Evolutionary conservation across 2,797 vertebrate genomes (phyloP), one percentile per base, ranked within the genome.

Genomic region (Rallus crepitans): DNA sequence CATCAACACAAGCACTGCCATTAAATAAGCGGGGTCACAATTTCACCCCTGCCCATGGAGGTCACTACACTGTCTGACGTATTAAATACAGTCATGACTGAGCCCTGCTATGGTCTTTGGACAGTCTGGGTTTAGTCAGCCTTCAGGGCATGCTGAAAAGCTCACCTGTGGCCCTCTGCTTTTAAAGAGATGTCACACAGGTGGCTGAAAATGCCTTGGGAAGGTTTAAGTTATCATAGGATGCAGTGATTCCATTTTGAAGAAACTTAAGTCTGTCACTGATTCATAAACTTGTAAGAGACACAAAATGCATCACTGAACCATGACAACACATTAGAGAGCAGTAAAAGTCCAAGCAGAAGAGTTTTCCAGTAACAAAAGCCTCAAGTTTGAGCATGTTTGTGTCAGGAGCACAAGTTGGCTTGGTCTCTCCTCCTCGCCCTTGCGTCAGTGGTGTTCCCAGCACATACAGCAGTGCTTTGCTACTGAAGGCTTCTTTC

Each of bases 1-100:
- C 83, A 28, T 39, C 30, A 68, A 78, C 5, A 16, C 0, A 1
- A 83, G 24, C 2, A 0, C 0, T 61, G 37, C 28, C 47, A 25
- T 69, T 65, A 52, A 69, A 78, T 48, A 63, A 79, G 27, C 39
- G 35, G 37, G 53, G 50, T 55, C 79, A 81, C 78, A 77, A 86
- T 64, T 72, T 75, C 47, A 55, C 12, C 19, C 37, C 3, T 2
- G 12, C 50, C 73, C 68, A 60, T 0, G 3, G 24, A 88, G n/a
- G 47, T 84, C 73, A 93, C 24, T n/a, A 16, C 14, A 35, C 8
- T 4, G 4, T 52, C 21, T 4, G 30, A 59, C 47, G 47, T 1
- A 57, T 27, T 21, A 88, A 84, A 76, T 24, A 76, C 0, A 6
- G 69, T 25, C 76, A 65, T 9, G 70, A 88, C 69, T 40, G 20